phyloP scores from a whole-genome alignment of 2,888 invertebrate genomes.

The Magallana nippona region DNA sequence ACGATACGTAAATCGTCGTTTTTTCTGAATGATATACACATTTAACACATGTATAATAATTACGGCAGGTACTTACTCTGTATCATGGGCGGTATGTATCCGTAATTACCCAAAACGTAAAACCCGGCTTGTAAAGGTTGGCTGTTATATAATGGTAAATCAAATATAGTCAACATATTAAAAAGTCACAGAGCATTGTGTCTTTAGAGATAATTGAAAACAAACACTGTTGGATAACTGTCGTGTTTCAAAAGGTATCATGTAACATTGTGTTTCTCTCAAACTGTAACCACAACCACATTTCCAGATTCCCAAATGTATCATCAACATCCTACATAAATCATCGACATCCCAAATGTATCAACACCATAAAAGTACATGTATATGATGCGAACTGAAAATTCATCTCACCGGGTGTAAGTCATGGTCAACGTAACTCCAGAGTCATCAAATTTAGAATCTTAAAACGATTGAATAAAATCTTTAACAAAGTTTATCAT shows the following conservation, averaged over 20 bases:
- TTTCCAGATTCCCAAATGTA: too few relatives aligned
- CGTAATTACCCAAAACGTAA: conserved; percentile 65
- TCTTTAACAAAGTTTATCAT: too few relatives aligned
- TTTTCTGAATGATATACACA: neutral
- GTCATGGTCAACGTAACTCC: conserved; percentile 70
- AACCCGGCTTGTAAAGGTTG: conserved; percentile 69
- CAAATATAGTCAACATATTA: neutral
- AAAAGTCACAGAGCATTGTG: too few relatives aligned
- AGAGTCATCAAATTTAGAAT: conserved; percentile 63
- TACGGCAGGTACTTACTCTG: neutral
- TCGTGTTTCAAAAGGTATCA: too few relatives aligned
- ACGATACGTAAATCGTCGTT: too few relatives aligned
- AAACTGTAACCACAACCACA: too few relatives aligned
- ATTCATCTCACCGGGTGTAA: conserved; percentile 55
- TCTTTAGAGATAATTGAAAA: too few relatives aligned
- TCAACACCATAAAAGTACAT: too few relatives aligned
- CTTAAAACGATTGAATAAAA: conserved; percentile 49
- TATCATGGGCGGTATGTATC: conserved; percentile 68
- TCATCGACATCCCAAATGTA: too few relatives aligned
- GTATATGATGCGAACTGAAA: neutral
- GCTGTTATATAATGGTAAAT: conserved; percentile 58
- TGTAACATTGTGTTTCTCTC: too few relatives aligned
- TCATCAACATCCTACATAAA: too few relatives aligned
- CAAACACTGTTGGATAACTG: too few relatives aligned
- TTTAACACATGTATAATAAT: neutral